A percentile compares a stretch with the other conserved stretches of the same genome.
Conservation (phyloP, 1,140 invertebrate species). For the Solen grandis region DNA sequence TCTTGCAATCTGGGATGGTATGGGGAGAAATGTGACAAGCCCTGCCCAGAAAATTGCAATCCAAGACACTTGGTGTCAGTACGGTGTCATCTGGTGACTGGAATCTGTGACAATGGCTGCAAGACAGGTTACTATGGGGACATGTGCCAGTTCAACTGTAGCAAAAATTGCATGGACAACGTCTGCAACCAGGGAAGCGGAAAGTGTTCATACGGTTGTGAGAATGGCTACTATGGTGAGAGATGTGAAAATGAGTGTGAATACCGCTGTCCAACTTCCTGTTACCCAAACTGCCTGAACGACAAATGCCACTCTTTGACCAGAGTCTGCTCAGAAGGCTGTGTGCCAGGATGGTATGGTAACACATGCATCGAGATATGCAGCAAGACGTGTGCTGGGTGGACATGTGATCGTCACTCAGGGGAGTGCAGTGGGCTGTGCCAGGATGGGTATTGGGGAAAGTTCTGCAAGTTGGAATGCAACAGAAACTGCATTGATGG, state of each 20-base stretch:
- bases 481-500: neutral
- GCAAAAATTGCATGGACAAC: neutral
- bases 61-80: neutral
- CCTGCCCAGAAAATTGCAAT: conserved; percentile 5
- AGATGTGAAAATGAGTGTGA: conserved; percentile 5
- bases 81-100: neutral
- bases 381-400: neutral
- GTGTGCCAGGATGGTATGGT: neutral
- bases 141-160: neutral
- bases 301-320: neutral
- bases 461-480: neutral
- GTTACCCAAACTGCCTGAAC: neutral
- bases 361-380: neutral
- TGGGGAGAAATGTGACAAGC: conserved; percentile 3
- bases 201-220: neutral
- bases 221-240: conserved; percentile 9
- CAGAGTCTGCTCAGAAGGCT: neutral
- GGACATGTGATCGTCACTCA: neutral
- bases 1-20: neutral
- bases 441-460: conserved; percentile 5
- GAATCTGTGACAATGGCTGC: neutral
- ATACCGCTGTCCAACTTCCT: neutral
- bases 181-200: conserved; percentile 7
- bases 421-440: conserved; percentile 10
- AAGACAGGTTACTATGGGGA: neutral